These are phyloP conservation scores for Scelioninae gen. 2 DNA, from an alignment of 2,888 invertebrate species.

Conservation along the genomic window DNA sequence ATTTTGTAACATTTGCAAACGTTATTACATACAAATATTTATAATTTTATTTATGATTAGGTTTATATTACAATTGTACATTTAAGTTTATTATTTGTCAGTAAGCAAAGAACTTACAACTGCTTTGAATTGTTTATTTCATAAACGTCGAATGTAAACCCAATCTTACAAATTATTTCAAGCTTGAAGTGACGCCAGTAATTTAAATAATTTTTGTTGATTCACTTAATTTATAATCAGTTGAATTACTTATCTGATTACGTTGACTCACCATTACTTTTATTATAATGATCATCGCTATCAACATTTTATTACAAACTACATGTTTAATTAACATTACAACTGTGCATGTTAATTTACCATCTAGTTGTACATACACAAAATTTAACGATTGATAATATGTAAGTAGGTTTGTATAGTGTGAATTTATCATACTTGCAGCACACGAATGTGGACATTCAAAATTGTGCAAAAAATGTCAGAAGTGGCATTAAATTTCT, in stretches of 20 bases:
- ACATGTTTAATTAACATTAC: constrained; percentile 26
- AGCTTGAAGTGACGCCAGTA: constrained; percentile 56
- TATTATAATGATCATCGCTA: constrained; percentile 31
- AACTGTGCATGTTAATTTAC: constrained; percentile 45
- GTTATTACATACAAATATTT: constrained; percentile 11
- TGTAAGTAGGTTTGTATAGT: constrained; percentile 33
- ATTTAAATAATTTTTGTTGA: constrained; percentile 27
- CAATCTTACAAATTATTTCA: constrained; percentile 35
- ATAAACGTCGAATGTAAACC: constrained; percentile 22
- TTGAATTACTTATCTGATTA: constrained; percentile 34
- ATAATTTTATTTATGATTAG: constrained; percentile 13
- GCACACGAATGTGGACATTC: constrained; percentile 9
- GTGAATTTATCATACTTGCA: constrained; percentile 28
- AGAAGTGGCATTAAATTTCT: constrained; percentile 16
- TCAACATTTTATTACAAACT: constrained; percentile 33
- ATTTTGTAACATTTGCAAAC: constrained; percentile 21
- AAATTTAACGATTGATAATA: constrained; percentile 17
- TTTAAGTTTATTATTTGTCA: constrained; percentile 16
- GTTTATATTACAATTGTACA: constrained; percentile 21
- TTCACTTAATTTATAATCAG: constrained; percentile 30
- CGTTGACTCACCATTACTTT: constrained; percentile 37
- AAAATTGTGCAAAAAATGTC: constrained; percentile 11
- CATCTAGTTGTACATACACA: constrained; percentile 37
- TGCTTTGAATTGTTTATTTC: constrained; percentile 13
- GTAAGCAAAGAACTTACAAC: constrained; percentile 4